phyloP scores from a whole-genome alignment of 2,888 invertebrate genomes.

The Ennomos quercinarius region DNA sequence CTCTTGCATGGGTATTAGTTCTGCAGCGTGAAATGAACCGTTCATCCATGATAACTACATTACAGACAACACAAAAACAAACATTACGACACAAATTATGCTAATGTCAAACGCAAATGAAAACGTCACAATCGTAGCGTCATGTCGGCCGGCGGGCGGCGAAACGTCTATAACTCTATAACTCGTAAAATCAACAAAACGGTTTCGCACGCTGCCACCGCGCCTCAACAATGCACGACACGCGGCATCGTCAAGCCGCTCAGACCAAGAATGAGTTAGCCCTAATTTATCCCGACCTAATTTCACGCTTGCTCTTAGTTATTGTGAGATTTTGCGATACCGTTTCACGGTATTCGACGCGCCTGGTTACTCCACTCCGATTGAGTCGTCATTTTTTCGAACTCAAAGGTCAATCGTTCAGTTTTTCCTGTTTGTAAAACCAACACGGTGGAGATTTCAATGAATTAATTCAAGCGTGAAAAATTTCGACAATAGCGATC shows the following conservation, averaged over 20 bases:
- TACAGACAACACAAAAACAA: slow-evolving; percentile 45
- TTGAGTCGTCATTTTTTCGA: slow-evolving; percentile 70
- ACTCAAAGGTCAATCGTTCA: slow-evolving; percentile 41
- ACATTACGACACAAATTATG: slow-evolving; percentile 41
- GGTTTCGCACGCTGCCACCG: slow-evolving; percentile 67
- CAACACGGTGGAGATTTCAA: slow-evolving; percentile 54
- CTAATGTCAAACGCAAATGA: slow-evolving; percentile 56
- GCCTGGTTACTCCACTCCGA: slow-evolving; percentile 67
- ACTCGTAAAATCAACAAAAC: slow-evolving; percentile 77
- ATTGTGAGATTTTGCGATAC: slow-evolving; percentile 78
- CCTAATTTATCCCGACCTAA: slow-evolving; percentile 77
- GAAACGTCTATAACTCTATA: slow-evolving; percentile 53
- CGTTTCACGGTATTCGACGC: slow-evolving; percentile 77
- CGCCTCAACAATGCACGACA: slow-evolving; percentile 68
- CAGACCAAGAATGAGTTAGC: slow-evolving; percentile 66
- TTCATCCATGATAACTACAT: slow-evolving; percentile 25
- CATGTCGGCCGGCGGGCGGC: slow-evolving; percentile 50
- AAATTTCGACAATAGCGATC: slow-evolving; percentile 65
- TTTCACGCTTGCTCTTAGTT: slow-evolving; percentile 79
- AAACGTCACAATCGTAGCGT: slow-evolving; percentile 44
- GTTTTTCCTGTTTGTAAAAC: slow-evolving; percentile 46
- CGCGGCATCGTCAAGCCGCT: slow-evolving; percentile 75
- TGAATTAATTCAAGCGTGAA: slow-evolving; percentile 77
- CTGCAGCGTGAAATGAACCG: slow-evolving; percentile 22
- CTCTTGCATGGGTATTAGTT: slow-evolving; percentile 2